A percentile compares a stretch with the other conserved stretches of the same genome.
phyloP scores from a whole-genome alignment of 2,113 vertebrate species.

The Chaetops frenatus region DNA sequence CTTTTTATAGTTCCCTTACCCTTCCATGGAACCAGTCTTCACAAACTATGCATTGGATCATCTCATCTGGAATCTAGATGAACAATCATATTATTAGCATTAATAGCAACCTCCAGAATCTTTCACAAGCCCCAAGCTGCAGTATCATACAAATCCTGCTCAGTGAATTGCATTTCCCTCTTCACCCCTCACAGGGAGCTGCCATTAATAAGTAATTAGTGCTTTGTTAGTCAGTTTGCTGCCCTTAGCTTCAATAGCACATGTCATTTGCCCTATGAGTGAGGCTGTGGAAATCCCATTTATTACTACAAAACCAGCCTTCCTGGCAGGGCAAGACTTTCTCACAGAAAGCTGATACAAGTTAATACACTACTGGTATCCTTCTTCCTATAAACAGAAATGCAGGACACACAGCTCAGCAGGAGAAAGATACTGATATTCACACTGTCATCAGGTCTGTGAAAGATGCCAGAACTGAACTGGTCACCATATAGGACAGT shows the following conservation, averaged over 20 bases:
- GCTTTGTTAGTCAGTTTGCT: not conserved
- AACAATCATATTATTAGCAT: not conserved
- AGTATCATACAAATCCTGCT: not conserved
- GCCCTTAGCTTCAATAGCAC: not conserved
- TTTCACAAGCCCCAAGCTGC: not conserved
- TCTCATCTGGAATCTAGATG: constrained; percentile 86
- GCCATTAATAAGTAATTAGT: not conserved
- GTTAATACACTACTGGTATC: not conserved
- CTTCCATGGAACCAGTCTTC: constrained; percentile 95
- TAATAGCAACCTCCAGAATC: not conserved
- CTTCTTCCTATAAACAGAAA: not conserved
- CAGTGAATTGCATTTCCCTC: not conserved
- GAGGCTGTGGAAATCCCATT: not conserved
- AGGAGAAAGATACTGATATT: not conserved
- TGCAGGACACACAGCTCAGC: not conserved
- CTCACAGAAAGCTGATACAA: not conserved
- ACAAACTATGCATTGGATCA: constrained; percentile 95
- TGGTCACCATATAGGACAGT: not conserved
- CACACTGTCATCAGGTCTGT: not conserved
- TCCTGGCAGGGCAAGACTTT: not conserved
- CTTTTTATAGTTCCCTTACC: constrained; percentile 70
- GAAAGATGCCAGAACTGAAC: not conserved
- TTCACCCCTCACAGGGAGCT: not conserved
- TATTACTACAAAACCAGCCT: not conserved
- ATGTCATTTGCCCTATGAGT: not conserved